Evolutionary conservation across 2,888 invertebrate species (phyloP).

Genomic region (Subacronicta megacephala): DNA sequence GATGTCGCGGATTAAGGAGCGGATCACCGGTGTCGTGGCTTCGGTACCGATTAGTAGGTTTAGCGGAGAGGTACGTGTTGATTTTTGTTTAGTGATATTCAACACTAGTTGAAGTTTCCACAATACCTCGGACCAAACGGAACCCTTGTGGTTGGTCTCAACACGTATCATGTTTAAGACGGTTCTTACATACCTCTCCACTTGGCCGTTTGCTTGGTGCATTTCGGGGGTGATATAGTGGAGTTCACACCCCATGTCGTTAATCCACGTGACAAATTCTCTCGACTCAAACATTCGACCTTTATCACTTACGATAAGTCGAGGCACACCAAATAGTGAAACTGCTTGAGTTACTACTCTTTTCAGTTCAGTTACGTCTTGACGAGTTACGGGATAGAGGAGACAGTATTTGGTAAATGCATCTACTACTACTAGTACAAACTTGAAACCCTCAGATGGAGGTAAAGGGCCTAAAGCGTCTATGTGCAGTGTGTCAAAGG

Average conservation of each 20-base stretch:
- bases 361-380: too few relatives aligned
- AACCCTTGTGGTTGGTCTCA: slow-evolving; percentile 5
- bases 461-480: slow-evolving; percentile 8
- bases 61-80: slow-evolving; percentile 1
- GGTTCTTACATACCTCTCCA: slow-evolving; percentile 40
- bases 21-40: slow-evolving; percentile 14
- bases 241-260: slow-evolving; percentile 11
- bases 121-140: slow-evolving; percentile 3
- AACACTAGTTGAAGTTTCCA: slow-evolving; percentile 17
- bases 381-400: slow-evolving; percentile 3
- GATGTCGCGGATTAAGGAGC: background rate
- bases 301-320: slow-evolving; percentile 34
- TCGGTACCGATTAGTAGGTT: slow-evolving; percentile 11
- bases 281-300: slow-evolving; percentile 49
- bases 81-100: slow-evolving; percentile 5
- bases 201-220: slow-evolving; percentile 49
- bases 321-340: slow-evolving; percentile 47
- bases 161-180: slow-evolving; percentile 39
- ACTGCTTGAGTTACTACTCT: background rate
- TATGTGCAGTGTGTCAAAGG: slow-evolving; percentile 7
- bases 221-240: slow-evolving; percentile 47
- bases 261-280: slow-evolving; percentile 24
- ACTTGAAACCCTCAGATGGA: background rate
- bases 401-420: background rate
- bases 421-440: background rate